These are phyloP conservation scores for Synodontis membranacea DNA, from an alignment of 2,113 vertebrate genomes.

Conservation along the genomic window DNA sequence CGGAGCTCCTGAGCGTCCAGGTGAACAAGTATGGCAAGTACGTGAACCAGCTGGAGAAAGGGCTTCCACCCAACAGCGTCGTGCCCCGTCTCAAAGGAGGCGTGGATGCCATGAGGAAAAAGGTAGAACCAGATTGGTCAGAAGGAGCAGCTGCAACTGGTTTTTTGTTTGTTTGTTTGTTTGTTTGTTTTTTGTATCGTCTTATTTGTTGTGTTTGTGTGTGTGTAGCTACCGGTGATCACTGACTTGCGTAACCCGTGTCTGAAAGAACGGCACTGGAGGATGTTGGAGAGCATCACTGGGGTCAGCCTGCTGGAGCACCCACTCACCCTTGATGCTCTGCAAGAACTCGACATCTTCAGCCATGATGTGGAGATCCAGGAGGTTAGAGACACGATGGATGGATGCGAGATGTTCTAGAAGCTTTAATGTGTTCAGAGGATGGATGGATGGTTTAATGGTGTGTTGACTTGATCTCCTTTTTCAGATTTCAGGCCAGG, in stretches of 20 bases:
- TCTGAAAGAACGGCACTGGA: conserved; percentile 78
- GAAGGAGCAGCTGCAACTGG: background rate
- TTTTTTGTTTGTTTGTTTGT: background rate
- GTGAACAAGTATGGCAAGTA: conserved; percentile 78
- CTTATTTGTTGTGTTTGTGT: background rate
- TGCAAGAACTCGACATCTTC: conserved; percentile 74
- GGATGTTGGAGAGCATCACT: conserved; percentile 70
- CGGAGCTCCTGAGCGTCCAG: conserved; percentile 74
- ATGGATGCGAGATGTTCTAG: background rate
- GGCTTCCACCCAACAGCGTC: conserved; percentile 76
- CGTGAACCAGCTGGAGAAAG: conserved; percentile 80
- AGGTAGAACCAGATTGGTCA: conserved; percentile 64
- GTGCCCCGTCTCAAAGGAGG: conserved; percentile 74
- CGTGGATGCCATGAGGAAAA: conserved; percentile 78
- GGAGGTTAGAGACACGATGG: conserved; percentile 62
- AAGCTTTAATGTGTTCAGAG: too few species aligned
- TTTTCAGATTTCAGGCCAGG: conserved; percentile 77
- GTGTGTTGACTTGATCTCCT: background rate
- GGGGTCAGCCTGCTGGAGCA: conserved; percentile 64
- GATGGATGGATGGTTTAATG: background rate
- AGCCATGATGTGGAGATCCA: conserved; percentile 73
- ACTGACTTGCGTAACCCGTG: conserved; percentile 76
- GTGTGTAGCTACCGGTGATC: conserved; percentile 75
- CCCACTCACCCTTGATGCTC: conserved; percentile 68
- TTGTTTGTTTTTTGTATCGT: background rate